phyloP scores from a whole-genome alignment of 2,797 vertebrate species.

The Pipistrellus kuhlii region DNA sequence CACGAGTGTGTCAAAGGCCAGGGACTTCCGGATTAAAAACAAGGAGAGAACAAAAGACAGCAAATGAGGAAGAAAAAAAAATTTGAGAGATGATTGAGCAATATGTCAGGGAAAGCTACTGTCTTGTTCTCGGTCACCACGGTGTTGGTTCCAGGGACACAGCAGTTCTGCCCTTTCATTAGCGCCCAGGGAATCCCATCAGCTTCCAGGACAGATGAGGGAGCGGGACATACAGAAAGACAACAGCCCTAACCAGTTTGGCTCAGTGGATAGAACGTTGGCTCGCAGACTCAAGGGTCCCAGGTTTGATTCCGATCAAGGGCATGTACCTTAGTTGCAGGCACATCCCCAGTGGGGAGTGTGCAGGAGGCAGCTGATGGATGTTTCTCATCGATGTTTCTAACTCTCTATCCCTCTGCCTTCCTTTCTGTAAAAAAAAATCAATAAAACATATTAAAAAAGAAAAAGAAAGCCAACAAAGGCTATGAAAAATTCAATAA shows the following conservation, averaged over 20 bases:
- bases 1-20: constrained; percentile 88
- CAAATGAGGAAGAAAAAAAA: background rate
- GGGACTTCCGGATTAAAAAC: constrained; percentile 79
- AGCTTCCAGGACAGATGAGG: background rate
- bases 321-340: no score
- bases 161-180: background rate
- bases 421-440: no score
- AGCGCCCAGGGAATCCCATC: background rate
- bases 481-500: constrained; percentile 13
- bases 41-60: background rate
- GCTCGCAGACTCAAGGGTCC: no score
- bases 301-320: no score
- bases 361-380: no score
- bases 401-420: no score
- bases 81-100: background rate
- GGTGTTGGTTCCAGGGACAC: background rate
- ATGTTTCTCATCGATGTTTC: no score
- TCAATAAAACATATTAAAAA: no score
- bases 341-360: no score
- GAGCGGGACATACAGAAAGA: background rate
- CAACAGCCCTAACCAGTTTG: background rate
- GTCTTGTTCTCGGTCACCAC: background rate
- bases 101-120: background rate
- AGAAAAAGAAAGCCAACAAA: background rate
- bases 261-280: no score